phyloP scores from a whole-genome alignment of 2,113 vertebrate genomes.

The Lagopus muta region DNA sequence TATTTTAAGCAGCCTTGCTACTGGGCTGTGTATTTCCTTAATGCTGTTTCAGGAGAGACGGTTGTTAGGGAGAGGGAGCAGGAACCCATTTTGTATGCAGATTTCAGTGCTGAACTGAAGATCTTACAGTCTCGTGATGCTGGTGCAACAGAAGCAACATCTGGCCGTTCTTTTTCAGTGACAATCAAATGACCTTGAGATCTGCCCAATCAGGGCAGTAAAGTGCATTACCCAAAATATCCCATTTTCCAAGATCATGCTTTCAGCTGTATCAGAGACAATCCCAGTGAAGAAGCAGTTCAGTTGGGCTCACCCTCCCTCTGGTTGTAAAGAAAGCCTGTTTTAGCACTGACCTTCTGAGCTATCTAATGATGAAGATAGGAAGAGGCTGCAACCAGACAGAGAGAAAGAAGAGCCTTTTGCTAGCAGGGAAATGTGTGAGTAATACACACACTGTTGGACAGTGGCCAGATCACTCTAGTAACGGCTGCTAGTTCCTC shows the following conservation, averaged over 20 bases:
- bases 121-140: neutral
- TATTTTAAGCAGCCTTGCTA: constrained; percentile 21
- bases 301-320: neutral
- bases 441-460: constrained; percentile 60
- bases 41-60: neutral
- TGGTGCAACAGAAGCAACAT: neutral
- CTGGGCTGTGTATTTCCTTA: constrained; percentile 20
- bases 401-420: constrained; percentile 24
- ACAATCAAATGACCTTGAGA: constrained; percentile 47
- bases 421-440: constrained; percentile 52
- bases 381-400: constrained; percentile 53
- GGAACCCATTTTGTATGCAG: constrained; percentile 38
- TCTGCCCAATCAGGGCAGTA: neutral
- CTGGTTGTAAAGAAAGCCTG: constrained; percentile 12
- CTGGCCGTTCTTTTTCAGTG: constrained; percentile 6
- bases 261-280: constrained; percentile 39
- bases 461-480: constrained; percentile 61
- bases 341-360: constrained; percentile 56
- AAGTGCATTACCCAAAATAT: neutral
- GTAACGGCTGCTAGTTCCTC: constrained; percentile 54
- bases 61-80: constrained; percentile 46
- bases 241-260: neutral
- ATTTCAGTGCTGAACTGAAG: constrained; percentile 26
- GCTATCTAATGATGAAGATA: constrained; percentile 46
- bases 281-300: constrained; percentile 15